Evolutionary conservation across 2,888 invertebrate genomes (phyloP).

Genomic region (Nephrotoma guestfalica): DNA sequence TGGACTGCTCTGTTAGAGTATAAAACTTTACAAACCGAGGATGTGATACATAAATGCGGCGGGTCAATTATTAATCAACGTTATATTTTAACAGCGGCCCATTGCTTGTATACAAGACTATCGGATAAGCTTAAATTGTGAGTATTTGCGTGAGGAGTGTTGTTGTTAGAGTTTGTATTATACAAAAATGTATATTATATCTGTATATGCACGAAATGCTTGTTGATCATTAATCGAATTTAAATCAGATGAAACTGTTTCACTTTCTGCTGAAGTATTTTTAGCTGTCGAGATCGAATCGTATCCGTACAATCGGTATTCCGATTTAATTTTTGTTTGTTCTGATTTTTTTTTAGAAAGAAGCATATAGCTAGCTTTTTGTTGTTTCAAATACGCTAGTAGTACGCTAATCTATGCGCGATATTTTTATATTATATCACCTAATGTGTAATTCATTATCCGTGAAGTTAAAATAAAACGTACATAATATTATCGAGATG

Average conservation of each 20-base stretch:
- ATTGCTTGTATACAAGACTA: constrained; percentile 19
- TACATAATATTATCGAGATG: neutral
- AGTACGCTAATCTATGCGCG: no score
- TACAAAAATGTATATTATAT: no score
- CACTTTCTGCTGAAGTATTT: neutral
- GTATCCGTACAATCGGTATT: neutral
- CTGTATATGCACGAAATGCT: neutral
- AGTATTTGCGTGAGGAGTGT: neutral
- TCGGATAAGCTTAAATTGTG: neutral
- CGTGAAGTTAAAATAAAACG: no score
- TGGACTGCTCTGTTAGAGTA: neutral
- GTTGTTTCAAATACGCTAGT: neutral
- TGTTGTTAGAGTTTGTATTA: no score
- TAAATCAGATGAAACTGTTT: neutral
- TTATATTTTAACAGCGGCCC: constrained; percentile 54
- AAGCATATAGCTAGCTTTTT: neutral
- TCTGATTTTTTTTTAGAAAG: neutral
- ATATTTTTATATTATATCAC: neutral
- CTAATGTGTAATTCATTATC: neutral
- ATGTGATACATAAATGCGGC: constrained; percentile 39
- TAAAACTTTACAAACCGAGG: neutral
- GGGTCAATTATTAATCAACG: constrained; percentile 52
- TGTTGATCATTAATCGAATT: neutral
- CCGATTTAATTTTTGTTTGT: neutral
- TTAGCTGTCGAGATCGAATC: neutral